Evolutionary conservation across 2,797 vertebrate genomes (phyloP).

Genomic region (Lepilemur septentrionalis): DNA sequence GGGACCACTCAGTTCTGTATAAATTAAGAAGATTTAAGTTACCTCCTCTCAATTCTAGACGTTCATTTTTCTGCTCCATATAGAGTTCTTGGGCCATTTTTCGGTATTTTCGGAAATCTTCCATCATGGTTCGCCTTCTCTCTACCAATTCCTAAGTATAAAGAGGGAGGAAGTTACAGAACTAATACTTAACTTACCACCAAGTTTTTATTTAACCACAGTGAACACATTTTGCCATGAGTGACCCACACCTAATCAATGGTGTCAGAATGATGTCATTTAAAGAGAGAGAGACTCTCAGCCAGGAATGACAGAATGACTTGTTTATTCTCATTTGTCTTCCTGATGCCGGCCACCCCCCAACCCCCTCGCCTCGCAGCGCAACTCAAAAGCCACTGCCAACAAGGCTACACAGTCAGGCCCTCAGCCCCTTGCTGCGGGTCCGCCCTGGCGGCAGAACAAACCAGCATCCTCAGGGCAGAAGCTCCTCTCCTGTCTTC

Average conservation of each 20-base stretch:
- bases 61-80: slow-evolving; percentile 91
- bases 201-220: neutral
- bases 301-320: accelerated
- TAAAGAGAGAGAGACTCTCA: accelerated
- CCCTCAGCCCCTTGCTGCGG: neutral
- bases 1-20: neutral
- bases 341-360: no score
- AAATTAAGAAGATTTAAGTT: neutral
- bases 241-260: accelerated
- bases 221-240: no score
- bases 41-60: slow-evolving; percentile 97
- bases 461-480: neutral
- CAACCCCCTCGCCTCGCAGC: no score
- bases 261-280: accelerated
- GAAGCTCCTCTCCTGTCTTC: neutral
- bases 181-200: neutral
- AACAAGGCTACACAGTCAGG: neutral
- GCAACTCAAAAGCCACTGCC: no score
- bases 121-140: slow-evolving; percentile 96
- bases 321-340: neutral
- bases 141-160: slow-evolving; percentile 93
- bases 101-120: slow-evolving; percentile 94
- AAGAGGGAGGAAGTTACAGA: accelerated
- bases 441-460: neutral
- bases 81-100: slow-evolving; percentile 89